Base-by-base conservation (phyloP, 2,797 vertebrate species). In the Phrynocephalus guinanensis region DNA sequence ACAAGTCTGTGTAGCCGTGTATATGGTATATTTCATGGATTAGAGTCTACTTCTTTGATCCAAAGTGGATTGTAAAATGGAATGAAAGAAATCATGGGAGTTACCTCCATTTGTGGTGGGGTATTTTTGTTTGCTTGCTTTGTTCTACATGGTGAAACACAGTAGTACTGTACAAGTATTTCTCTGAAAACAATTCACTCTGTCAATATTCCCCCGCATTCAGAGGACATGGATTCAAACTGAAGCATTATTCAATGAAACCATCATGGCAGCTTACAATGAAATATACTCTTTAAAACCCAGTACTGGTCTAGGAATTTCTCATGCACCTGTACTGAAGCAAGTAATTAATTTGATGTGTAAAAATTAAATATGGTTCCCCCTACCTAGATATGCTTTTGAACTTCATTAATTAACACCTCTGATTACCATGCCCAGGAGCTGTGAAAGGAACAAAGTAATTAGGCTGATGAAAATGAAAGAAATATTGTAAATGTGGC, bases 341-440 rank as follows among this genome's bases (percentile, higher is more conserved):
- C 82, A 88, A 70, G 33, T 83, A 79, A 85, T 86, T 88, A 80
- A 86, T 73, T 56, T 56, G 63, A 26, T 82, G 86, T 91, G 78
- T 91, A 79, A 91, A 87, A 52, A 91, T 85, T 86, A 84, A 87
- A 88, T 88, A 22, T 66, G 75, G 83, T 95, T 93, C 94, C 87
- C 94, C 87, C 94, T 87, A 93, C 88, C 67, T 90, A 86, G 60
- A 92, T 91, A 91, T 91, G 82, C 78, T 77, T 87, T 91, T 92
- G 6, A 93, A 94, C 3, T 87, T 83, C 85, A 52, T 84, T 87
- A 90, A 93, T 92, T 89, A 88, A 30, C 18, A 83, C 79, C 26
- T 91, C 83, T 89, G 50, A 83, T 73, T 83, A 15, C n/a, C 50
- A 83, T 73, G 30, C 22, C 70, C 67, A 48, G n/a, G 38, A 83